Evolutionary conservation across 2,888 invertebrate species (phyloP).

Genomic region (Pecten maximus): DNA sequence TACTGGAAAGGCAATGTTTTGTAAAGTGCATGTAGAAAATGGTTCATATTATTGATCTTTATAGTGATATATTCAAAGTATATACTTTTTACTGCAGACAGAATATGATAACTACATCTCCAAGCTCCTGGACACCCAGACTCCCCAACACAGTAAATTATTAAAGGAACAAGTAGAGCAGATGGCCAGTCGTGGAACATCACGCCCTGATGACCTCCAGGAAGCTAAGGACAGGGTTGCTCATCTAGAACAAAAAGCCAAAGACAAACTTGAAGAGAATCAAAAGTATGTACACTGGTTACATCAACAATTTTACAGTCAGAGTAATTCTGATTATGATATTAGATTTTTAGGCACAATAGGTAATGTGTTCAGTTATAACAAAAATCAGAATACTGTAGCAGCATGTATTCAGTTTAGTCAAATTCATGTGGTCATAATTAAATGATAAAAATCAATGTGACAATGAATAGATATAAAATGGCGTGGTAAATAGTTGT

Average conservation of each 20-base stretch:
- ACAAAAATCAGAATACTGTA: no score
- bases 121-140: constrained; percentile 76
- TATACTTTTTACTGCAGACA: constrained; percentile 63
- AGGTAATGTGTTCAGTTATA: no score
- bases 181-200: constrained; percentile 73
- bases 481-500: no score
- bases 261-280: constrained; percentile 69
- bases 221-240: constrained; percentile 69
- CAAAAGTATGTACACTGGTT: constrained; percentile 63
- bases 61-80: neutral
- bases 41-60: neutral
- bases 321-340: no score
- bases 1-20: neutral
- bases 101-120: constrained; percentile 81
- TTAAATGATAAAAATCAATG: no score
- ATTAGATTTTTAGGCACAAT: no score
- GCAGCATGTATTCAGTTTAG: no score
- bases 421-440: no score
- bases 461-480: no score
- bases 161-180: constrained; percentile 78
- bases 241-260: constrained; percentile 72
- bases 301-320: no score
- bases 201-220: constrained; percentile 71
- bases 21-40: neutral
- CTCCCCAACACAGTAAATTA: constrained; percentile 73